These are phyloP conservation scores for Corapipo altera DNA, from an alignment of 2,113 vertebrate species.

Conservation along the genomic window DNA sequence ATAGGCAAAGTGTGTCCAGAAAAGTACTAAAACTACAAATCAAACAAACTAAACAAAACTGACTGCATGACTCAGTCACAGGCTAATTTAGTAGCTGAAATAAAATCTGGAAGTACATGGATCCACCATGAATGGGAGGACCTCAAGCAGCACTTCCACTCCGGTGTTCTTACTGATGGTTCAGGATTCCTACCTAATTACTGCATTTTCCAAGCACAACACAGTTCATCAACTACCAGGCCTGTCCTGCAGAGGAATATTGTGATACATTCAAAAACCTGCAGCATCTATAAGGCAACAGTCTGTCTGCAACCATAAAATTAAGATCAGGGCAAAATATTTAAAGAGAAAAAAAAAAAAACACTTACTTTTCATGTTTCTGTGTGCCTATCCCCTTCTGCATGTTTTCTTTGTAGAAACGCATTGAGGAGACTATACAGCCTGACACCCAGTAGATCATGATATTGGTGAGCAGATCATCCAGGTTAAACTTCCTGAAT, in stretches of 20 bases:
- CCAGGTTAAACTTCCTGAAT: slow-evolving; percentile 75
- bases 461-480: slow-evolving; percentile 78
- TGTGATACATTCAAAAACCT: not conserved
- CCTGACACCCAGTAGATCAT: slow-evolving; percentile 82
- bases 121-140: not conserved
- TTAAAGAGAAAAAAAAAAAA: not conserved
- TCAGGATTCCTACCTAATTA: not conserved
- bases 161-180: not conserved
- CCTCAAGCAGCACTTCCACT: not conserved
- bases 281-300: not conserved
- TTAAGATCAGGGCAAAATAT: not conserved
- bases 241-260: not conserved
- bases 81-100: not conserved
- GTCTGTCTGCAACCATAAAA: not conserved
- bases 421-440: slow-evolving; percentile 73
- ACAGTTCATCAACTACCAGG: not conserved
- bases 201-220: not conserved
- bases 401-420: slow-evolving; percentile 78
- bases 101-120: not conserved
- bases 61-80: not conserved
- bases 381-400: slow-evolving; percentile 34
- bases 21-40: not conserved
- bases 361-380: slow-evolving; percentile 67
- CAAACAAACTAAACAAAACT: not conserved
- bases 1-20: not conserved